Evolutionary conservation across 2,888 invertebrate species (phyloP).

Genomic region (Graphium colonna): DNA sequence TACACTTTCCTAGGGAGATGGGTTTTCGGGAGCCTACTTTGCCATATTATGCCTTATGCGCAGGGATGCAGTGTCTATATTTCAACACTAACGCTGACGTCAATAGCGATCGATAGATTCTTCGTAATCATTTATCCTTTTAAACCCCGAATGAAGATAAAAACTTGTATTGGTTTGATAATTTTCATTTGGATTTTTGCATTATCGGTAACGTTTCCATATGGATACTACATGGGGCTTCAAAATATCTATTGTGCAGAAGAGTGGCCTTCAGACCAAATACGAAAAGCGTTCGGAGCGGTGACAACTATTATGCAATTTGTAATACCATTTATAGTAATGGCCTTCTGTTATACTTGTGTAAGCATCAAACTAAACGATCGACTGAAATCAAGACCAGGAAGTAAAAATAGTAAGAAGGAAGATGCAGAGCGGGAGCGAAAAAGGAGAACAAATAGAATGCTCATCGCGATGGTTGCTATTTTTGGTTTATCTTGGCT

Average conservation of each 20-base stretch:
- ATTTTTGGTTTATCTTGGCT: slow-evolving; percentile 94
- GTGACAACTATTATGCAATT: slow-evolving; percentile 92
- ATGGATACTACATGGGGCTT: slow-evolving; percentile 88
- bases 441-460: slow-evolving; percentile 90
- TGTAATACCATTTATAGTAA: slow-evolving; percentile 90
- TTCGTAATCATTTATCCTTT: slow-evolving; percentile 95
- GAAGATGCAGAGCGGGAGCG: slow-evolving; percentile 90
- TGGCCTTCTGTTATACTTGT: slow-evolving; percentile 91
- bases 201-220: slow-evolving; percentile 89
- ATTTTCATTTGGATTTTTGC: slow-evolving; percentile 90
- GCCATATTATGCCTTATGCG: slow-evolving; percentile 92
- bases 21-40: slow-evolving; percentile 90
- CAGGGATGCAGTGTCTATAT: slow-evolving; percentile 94
- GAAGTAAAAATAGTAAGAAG: slow-evolving; percentile 85
- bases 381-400: slow-evolving; percentile 86
- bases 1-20: slow-evolving; percentile 91
- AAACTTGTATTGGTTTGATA: slow-evolving; percentile 87
- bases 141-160: slow-evolving; percentile 88
- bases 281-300: slow-evolving; percentile 86
- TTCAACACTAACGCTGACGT: slow-evolving; percentile 92
- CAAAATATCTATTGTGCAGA: slow-evolving; percentile 83
- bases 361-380: slow-evolving; percentile 88
- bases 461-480: slow-evolving; percentile 94
- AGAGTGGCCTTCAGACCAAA: slow-evolving; percentile 88
- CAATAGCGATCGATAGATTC: slow-evolving; percentile 95